A percentile compares a stretch with the other conserved stretches of the same genome.
Conservation (phyloP, 2,113 vertebrate genomes). For the Eretmochelys imbricata region DNA sequence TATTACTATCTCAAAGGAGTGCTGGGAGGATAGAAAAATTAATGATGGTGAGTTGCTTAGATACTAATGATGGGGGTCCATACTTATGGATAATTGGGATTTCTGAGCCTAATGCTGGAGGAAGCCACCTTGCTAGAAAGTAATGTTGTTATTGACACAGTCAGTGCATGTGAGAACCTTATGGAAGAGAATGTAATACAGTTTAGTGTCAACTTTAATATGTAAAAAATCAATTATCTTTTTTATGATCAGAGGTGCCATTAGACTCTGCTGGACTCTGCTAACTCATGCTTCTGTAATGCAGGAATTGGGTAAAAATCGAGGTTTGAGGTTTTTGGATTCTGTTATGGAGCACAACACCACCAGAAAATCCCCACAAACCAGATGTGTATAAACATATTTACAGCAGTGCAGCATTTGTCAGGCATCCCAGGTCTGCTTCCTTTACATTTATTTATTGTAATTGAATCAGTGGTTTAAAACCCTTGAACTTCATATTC, state of each 20-base stretch:
- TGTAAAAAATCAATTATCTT: not conserved
- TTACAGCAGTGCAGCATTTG: not conserved
- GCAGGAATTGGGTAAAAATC: not conserved
- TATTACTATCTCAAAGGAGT: rapidly evolving
- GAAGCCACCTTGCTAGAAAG: not conserved
- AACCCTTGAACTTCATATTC: constrained; percentile 68
- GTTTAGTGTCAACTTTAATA: not conserved
- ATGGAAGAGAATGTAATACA: not conserved
- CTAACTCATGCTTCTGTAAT: constrained; percentile 18
- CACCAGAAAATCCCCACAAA: constrained; percentile 4
- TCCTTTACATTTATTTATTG: constrained; percentile 31
- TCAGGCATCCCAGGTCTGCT: not conserved
- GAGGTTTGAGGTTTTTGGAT: constrained; percentile 1
- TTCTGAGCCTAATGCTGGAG: not conserved
- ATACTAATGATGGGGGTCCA: not conserved
- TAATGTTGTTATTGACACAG: not conserved
- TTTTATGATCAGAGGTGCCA: not conserved
- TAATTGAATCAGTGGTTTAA: constrained; percentile 64
- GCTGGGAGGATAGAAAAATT: not conserved
- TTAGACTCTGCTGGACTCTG: not conserved
- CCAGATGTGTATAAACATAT: not conserved
- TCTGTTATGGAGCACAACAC: constrained; percentile 27
- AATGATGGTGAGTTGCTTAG: not conserved
- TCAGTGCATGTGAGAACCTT: not conserved
- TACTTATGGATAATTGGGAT: not conserved